Percentiles rank a stretch among this genome's conserved stretches.
These are phyloP conservation scores for Hystrix brachyura DNA, from an alignment of 2,113 vertebrate genomes.

Conservation along the genomic window DNA sequence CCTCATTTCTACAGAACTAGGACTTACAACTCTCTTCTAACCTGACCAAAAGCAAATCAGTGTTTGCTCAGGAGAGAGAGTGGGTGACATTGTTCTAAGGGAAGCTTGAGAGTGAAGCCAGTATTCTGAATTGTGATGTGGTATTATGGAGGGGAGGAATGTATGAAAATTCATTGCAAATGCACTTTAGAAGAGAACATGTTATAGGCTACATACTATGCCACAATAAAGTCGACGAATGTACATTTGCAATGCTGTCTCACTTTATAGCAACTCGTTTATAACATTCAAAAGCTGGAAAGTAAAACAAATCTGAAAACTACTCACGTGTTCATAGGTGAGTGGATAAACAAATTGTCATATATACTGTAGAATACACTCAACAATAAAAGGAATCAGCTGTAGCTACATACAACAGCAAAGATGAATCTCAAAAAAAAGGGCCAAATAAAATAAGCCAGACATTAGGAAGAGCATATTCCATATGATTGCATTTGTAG, in stretches of 20 bases:
- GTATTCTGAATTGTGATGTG: neutral
- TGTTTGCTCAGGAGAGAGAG: neutral
- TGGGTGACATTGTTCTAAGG: neutral
- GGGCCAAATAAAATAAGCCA: neutral
- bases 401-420: neutral
- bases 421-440: neutral
- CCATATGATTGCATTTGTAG: neutral
- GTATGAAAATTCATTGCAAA: neutral
- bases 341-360: neutral
- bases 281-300: neutral
- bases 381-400: neutral
- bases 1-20: slow-evolving; percentile 38
- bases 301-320: too few species aligned
- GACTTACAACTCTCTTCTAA: neutral
- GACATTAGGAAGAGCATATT: neutral
- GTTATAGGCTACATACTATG: neutral
- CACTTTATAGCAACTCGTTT: neutral
- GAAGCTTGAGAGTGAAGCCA: neutral
- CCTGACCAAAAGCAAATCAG: neutral
- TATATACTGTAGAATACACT: neutral
- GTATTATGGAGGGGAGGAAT: neutral
- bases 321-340: neutral
- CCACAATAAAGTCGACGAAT: neutral
- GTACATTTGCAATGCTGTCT: neutral
- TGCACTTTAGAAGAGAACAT: neutral